Evolutionary conservation across 2,797 vertebrate species (phyloP).

Genomic region (Ceryle rudis): DNA sequence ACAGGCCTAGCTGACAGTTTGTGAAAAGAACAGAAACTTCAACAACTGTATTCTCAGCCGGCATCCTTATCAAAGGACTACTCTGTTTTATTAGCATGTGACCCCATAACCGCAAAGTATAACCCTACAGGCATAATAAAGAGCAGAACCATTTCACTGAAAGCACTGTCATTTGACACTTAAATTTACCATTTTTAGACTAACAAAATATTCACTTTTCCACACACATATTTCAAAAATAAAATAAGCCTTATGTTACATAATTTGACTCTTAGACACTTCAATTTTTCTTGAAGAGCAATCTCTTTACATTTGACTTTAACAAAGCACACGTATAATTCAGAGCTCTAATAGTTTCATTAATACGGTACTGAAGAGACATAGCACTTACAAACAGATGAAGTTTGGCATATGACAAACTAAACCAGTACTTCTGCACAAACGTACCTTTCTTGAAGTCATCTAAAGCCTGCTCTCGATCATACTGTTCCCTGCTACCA

Average conservation of each 20-base stretch:
- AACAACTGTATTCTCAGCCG: neutral
- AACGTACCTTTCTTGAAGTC: constrained; percentile 91
- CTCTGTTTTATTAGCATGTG: neutral
- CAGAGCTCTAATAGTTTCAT: neutral
- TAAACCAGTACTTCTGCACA: neutral
- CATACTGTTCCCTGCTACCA: constrained; percentile 91
- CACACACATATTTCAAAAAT: neutral
- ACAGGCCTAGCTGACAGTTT: neutral
- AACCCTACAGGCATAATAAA: neutral
- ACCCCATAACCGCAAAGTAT: neutral
- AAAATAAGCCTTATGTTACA: neutral
- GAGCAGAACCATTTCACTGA: neutral
- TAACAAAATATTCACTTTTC: neutral
- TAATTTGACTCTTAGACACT: neutral
- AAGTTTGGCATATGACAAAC: neutral
- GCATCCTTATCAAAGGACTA: neutral
- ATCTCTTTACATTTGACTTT: neutral
- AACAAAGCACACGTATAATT: neutral
- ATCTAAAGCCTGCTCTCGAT: constrained; percentile 91
- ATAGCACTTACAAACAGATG: neutral
- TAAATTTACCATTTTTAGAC: neutral
- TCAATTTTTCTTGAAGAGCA: neutral
- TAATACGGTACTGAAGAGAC: neutral
- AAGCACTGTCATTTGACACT: neutral
- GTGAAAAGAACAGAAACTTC: neutral